phyloP scores from a whole-genome alignment of 2,113 vertebrate genomes.

The Mandrillus leucophaeus region DNA sequence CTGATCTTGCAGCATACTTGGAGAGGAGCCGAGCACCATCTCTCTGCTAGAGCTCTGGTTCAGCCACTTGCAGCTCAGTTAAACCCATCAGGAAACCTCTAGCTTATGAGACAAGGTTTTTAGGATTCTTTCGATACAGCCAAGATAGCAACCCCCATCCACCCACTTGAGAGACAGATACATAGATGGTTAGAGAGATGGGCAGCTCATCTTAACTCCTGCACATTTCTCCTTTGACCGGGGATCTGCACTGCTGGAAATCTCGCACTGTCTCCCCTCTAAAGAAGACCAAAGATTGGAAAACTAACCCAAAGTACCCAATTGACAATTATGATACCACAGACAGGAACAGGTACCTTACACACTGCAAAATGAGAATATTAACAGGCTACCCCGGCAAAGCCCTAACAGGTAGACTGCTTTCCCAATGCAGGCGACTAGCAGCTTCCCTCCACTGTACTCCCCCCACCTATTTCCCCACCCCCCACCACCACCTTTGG shows the following conservation, averaged over 20 bases:
- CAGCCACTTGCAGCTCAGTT: slow-evolving; percentile 75
- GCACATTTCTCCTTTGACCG: slow-evolving; percentile 51
- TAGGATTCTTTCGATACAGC: neutral
- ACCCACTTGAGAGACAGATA: slow-evolving; percentile 29
- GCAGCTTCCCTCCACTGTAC: slow-evolving; percentile 58
- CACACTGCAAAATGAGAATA: slow-evolving; percentile 47
- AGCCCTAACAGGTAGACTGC: slow-evolving; percentile 81
- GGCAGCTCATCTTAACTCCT: slow-evolving; percentile 63
- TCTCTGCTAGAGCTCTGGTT: slow-evolving; percentile 63
- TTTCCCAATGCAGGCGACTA: slow-evolving; percentile 70
- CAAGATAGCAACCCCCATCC: slow-evolving; percentile 44
- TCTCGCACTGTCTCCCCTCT: slow-evolving; percentile 58
- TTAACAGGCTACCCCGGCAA: slow-evolving; percentile 34
- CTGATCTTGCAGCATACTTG: slow-evolving; percentile 75
- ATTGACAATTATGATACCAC: slow-evolving; percentile 33
- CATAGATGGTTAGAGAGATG: neutral
- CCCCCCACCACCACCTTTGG: slow-evolving; percentile 55
- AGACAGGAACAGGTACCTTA: slow-evolving; percentile 28
- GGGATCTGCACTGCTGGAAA: slow-evolving; percentile 64
- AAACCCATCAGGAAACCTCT: slow-evolving; percentile 70
- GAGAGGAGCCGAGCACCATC: slow-evolving; percentile 62
- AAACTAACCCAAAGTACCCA: slow-evolving; percentile 81
- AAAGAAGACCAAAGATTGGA: slow-evolving; percentile 64
- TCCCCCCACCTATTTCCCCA: neutral
- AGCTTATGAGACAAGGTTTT: neutral